Conservation (phyloP, 2,888 invertebrate genomes). For the Mesorhabditis belari region DNA sequence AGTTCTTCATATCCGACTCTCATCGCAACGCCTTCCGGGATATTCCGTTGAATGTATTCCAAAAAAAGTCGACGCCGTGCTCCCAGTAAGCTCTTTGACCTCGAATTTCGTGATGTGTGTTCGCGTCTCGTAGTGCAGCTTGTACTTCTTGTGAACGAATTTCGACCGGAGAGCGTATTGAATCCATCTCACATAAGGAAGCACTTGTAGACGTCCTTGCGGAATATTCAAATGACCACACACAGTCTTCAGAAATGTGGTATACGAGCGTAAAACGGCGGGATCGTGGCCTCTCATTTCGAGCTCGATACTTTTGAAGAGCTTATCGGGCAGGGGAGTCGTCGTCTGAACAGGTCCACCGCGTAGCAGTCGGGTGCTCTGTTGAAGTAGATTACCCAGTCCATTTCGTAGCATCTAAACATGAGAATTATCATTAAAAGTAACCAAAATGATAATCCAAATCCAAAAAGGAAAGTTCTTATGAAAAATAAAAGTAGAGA, state of each 20-base stretch:
- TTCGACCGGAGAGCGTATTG: conserved; percentile 77
- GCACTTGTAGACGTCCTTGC: conserved; percentile 23
- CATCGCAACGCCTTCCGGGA: conserved; percentile 92
- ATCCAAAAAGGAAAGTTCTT: too few species aligned
- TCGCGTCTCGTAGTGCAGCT: conserved; percentile 87
- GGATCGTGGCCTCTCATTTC: conserved; percentile 49
- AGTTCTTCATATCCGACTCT: conserved; percentile 60
- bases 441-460: too few species aligned
- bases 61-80: conserved; percentile 88
- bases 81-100: conserved; percentile 79
- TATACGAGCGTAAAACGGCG: conserved; percentile 45
- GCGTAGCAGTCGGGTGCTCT: background rate
- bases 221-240: conserved; percentile 33
- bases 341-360: background rate
- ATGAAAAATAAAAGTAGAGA: too few species aligned
- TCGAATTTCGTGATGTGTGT: conserved; percentile 73
- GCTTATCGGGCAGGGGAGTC: background rate
- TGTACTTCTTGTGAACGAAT: conserved; percentile 83
- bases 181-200: conserved; percentile 46
- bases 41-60: conserved; percentile 89
- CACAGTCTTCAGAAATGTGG: conserved; percentile 41
- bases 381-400: background rate
- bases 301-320: conserved; percentile 23
- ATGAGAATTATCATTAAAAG: too few species aligned
- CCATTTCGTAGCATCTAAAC: background rate